Percentiles rank a stretch among this genome's conserved stretches.
phyloP scores from a whole-genome alignment of 2,113 vertebrate genomes.

The Urocynchramus pylzowi region DNA sequence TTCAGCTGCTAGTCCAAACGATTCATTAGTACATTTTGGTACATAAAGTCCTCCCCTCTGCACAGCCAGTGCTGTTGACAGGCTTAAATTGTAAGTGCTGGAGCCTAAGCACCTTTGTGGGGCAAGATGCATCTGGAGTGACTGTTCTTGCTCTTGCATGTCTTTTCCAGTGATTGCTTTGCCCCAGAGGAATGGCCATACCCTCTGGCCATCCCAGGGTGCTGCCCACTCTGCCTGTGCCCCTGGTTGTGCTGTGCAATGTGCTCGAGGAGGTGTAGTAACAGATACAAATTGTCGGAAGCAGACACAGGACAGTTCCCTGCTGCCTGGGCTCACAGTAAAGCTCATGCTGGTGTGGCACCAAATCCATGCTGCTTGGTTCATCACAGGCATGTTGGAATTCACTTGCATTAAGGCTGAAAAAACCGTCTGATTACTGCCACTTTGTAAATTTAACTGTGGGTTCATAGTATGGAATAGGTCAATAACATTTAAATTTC shows the following conservation, averaged over 20 bases:
- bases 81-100: background rate
- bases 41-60: background rate
- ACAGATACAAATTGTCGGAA: background rate
- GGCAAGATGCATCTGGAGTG: background rate
- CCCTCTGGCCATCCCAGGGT: background rate
- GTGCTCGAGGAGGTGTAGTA: background rate
- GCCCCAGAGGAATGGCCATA: background rate
- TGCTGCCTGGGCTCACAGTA: background rate
- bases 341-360: background rate
- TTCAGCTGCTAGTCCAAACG: background rate
- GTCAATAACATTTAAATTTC: conserved; percentile 16
- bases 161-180: background rate
- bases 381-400: background rate
- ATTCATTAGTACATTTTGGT: background rate
- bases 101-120: background rate
- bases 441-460: background rate
- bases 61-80: background rate
- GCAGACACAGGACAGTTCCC: background rate
- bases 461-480: background rate
- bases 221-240: no score
- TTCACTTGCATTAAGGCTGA: background rate
- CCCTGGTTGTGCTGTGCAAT: fast-evolving
- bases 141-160: background rate
- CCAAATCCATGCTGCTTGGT: background rate
- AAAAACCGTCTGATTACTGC: background rate